These are phyloP conservation scores for Teleopsis dalmanni DNA, from an alignment of 1,140 invertebrate species.

Conservation along the genomic window DNA sequence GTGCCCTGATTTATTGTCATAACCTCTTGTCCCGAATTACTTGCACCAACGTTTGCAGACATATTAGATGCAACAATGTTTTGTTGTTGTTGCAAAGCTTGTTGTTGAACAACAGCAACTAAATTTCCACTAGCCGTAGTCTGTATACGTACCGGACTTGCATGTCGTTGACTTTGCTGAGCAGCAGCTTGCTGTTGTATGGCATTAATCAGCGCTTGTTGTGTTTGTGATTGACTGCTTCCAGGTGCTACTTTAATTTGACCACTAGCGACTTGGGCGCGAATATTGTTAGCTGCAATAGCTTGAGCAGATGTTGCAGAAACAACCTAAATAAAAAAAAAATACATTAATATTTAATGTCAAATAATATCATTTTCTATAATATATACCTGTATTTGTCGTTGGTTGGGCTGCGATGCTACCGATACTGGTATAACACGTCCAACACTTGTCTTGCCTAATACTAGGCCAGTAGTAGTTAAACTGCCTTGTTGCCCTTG, in stretches of 20 bases:
- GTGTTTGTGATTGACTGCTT: conserved; percentile 34
- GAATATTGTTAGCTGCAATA: conserved; percentile 42
- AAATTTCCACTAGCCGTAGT: conserved; percentile 45
- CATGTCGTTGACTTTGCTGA: conserved; percentile 45
- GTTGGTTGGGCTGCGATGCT: conserved; percentile 34
- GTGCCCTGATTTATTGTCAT: conserved; percentile 38
- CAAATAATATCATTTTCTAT: background rate
- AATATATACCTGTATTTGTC: conserved; percentile 38
- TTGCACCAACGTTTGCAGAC: background rate
- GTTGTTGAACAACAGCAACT: conserved; percentile 47
- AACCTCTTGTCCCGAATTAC: conserved; percentile 26
- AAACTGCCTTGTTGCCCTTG: conserved; percentile 46
- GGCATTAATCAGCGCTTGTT: conserved; percentile 43
- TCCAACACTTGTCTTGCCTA: conserved; percentile 40
- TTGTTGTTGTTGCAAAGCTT: conserved; percentile 15
- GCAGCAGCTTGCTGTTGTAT: conserved; percentile 24
- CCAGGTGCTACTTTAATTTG: conserved; percentile 46
- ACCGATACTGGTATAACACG: conserved; percentile 42
- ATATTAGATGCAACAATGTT: background rate
- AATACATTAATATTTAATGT: background rate
- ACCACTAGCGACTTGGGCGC: conserved; percentile 38
- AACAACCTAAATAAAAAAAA: conserved; percentile 40
- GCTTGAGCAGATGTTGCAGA: conserved; percentile 46
- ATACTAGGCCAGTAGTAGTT: conserved; percentile 28
- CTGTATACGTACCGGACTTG: conserved; percentile 47